phyloP scores from a whole-genome alignment of 2,113 vertebrate genomes.

The Opisthocomus hoazin region DNA sequence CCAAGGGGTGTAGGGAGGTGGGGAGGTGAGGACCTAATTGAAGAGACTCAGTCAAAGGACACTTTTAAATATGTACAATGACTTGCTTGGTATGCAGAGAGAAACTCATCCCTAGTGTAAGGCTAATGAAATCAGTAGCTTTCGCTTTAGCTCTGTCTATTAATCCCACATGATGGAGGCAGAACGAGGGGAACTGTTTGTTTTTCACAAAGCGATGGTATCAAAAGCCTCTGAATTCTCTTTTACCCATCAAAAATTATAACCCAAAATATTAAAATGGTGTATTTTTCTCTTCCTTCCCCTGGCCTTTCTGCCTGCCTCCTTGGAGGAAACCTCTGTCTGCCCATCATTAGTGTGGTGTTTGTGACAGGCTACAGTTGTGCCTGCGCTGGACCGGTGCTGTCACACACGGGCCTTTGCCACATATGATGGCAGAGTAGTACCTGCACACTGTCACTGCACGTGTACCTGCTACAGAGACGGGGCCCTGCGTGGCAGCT shows the following conservation, averaged over 20 bases:
- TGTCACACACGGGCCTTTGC: background rate
- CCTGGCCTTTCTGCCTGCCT: background rate
- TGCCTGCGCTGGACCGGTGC: background rate
- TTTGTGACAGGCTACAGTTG: background rate
- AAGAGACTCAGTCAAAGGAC: background rate
- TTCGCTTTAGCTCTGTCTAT: background rate
- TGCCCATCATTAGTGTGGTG: background rate
- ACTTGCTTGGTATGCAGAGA: background rate
- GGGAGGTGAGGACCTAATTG: background rate
- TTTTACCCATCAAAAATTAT: background rate
- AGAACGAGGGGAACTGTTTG: background rate
- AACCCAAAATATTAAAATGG: background rate
- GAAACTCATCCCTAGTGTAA: background rate
- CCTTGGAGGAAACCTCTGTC: background rate
- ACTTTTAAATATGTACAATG: background rate
- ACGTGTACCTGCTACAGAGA: rapidly evolving
- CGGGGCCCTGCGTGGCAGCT: background rate
- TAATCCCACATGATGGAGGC: background rate
- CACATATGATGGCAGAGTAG: background rate
- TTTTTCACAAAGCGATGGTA: background rate
- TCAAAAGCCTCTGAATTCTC: background rate
- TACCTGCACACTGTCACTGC: background rate
- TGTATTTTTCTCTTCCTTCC: background rate
- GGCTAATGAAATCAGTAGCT: background rate
- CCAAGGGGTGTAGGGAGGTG: background rate